phyloP scores from a whole-genome alignment of 2,888 invertebrate genomes.

The Pseudoips prasinana region DNA sequence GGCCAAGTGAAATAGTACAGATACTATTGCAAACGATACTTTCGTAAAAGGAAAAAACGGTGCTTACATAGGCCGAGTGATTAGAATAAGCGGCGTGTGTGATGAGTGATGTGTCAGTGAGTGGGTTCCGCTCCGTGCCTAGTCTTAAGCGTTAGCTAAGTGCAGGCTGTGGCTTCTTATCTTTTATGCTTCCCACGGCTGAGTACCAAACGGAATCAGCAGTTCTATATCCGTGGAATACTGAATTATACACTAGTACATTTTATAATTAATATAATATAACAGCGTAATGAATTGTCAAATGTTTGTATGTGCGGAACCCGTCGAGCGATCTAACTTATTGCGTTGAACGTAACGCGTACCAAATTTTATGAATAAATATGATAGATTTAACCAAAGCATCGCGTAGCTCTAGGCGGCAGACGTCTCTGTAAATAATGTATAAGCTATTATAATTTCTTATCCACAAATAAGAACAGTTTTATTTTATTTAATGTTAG shows the following conservation, averaged over 20 bases:
- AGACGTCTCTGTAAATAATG: constrained; percentile 45
- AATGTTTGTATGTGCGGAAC: constrained; percentile 21
- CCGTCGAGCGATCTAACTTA: constrained; percentile 31
- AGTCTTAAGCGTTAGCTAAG: constrained; percentile 29
- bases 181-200: no score
- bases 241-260: neutral
- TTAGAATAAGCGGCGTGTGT: constrained; percentile 28
- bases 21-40: constrained; percentile 36
- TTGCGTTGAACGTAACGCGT: constrained; percentile 33
- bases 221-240: neutral
- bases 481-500: constrained; percentile 29
- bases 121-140: constrained; percentile 35
- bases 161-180: constrained; percentile 30
- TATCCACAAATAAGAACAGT: constrained; percentile 37
- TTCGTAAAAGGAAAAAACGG: constrained; percentile 42
- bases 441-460: constrained; percentile 31
- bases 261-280: no score
- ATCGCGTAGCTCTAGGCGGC: constrained; percentile 50
- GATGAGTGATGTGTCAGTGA: constrained; percentile 14
- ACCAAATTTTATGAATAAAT: constrained; percentile 45
- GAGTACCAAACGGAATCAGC: constrained; percentile 20
- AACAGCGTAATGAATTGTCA: constrained; percentile 13
- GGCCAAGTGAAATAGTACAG: constrained; percentile 71
- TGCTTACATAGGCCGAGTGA: constrained; percentile 44
- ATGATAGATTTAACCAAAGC: constrained; percentile 44